Conservation (phyloP, 2,888 invertebrate genomes). For the Acanthosepion pharaonis region DNA sequence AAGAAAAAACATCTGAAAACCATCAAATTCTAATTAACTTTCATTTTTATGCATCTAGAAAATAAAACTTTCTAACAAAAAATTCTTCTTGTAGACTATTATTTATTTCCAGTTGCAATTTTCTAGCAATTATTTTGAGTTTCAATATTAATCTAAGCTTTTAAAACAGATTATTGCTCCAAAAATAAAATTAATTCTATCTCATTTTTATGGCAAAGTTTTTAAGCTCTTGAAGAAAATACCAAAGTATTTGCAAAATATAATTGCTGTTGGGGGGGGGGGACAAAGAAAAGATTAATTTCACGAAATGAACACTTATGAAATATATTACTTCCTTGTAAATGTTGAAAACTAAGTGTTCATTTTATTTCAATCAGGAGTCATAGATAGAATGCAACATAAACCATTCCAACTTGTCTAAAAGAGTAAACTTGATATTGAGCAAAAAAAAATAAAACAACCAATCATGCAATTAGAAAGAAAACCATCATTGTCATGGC, state of each 20-base stretch:
- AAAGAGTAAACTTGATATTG: neutral
- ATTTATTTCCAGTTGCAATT: neutral
- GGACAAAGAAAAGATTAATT: neutral
- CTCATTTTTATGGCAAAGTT: neutral
- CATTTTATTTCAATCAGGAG: conserved; percentile 35
- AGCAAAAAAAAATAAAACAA: neutral
- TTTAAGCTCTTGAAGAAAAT: neutral
- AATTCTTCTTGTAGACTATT: neutral
- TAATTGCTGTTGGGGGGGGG: neutral
- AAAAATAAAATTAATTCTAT: neutral
- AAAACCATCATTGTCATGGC: conserved; percentile 36
- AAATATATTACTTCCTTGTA: neutral
- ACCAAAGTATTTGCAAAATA: neutral
- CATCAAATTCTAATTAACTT: neutral
- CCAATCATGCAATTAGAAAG: neutral
- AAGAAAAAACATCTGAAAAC: too few relatives aligned
- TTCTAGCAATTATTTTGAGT: neutral
- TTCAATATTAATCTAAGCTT: neutral
- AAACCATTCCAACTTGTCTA: conserved; percentile 20
- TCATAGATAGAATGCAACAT: conserved; percentile 39
- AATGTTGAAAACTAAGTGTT: conserved; percentile 18
- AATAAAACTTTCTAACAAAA: neutral
- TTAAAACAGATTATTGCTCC: neutral
- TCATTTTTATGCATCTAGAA: neutral
- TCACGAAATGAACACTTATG: neutral